Percentiles rank a stretch among this genome's conserved stretches.
Conservation (phyloP, 2,113 vertebrate genomes). For the Desmodus rotundus region DNA sequence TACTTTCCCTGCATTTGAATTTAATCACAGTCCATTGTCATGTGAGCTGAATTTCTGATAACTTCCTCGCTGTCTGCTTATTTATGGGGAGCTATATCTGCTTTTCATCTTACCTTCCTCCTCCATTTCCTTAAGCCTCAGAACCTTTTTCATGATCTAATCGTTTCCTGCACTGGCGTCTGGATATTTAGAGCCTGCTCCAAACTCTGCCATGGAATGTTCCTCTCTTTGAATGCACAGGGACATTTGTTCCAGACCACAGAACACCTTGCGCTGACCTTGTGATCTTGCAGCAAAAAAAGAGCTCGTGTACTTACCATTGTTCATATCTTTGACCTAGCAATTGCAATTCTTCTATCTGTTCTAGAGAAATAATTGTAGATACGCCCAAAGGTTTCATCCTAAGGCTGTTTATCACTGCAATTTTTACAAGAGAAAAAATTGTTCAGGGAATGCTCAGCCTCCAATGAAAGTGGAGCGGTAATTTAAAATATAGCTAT, state of each 20-base stretch:
- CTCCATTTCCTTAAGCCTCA: neutral
- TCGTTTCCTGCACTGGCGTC: neutral
- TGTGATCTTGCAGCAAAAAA: neutral
- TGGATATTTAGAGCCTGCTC: neutral
- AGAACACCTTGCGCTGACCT: neutral
- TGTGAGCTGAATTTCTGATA: neutral
- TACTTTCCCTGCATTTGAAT: slow-evolving; percentile 35
- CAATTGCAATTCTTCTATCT: neutral
- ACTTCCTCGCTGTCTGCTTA: neutral
- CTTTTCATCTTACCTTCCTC: slow-evolving; percentile 15
- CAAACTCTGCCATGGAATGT: neutral
- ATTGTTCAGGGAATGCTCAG: neutral
- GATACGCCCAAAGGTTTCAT: neutral
- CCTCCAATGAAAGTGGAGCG: neutral
- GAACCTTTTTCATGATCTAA: neutral
- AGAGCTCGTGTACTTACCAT: neutral
- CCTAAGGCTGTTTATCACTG: neutral
- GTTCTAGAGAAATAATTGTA: neutral
- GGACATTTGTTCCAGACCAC: neutral
- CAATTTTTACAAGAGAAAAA: neutral
- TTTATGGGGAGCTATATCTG: neutral
- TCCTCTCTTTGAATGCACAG: neutral
- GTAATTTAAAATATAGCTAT: neutral
- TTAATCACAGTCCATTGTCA: neutral
- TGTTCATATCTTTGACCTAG: neutral